Percentiles rank a stretch among this genome's conserved stretches.
Conservation (phyloP, 2,888 invertebrate genomes). For the Hirtodrosophila duncani region DNA sequence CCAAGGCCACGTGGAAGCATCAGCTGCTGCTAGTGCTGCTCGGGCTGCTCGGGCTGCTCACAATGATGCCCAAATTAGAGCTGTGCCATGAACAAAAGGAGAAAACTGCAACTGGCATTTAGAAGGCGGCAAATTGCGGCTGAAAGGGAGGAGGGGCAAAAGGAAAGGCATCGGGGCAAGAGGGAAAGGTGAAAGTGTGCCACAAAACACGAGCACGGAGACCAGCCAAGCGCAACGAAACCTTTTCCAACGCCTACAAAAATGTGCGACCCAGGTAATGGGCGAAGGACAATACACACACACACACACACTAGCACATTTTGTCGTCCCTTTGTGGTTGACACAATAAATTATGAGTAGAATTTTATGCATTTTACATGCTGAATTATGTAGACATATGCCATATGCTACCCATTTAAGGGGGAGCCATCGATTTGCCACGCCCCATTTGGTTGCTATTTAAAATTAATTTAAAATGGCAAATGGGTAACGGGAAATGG, state of each 20-base stretch:
- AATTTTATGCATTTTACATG: constrained; percentile 55
- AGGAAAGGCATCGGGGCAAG: not conserved
- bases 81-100: constrained; percentile 40
- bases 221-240: constrained; percentile 47
- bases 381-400: constrained; percentile 34
- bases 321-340: constrained; percentile 12
- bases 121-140: constrained; percentile 30
- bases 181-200: constrained; percentile 66
- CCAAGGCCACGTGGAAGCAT: constrained; percentile 46
- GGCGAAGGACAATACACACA: constrained; percentile 11
- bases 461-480: constrained; percentile 65
- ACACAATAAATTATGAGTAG: constrained; percentile 62
- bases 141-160: not conserved
- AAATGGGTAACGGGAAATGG: constrained; percentile 26
- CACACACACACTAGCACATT: constrained; percentile 21
- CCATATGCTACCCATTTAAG: constrained; percentile 23
- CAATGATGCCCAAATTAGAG: constrained; percentile 50
- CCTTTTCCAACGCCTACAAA: constrained; percentile 48
- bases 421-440: constrained; percentile 23
- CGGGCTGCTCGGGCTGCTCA: constrained; percentile 22
- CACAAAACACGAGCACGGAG: constrained; percentile 15
- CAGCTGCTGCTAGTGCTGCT: constrained; percentile 33
- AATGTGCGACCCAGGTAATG: constrained; percentile 50
- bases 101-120: constrained; percentile 31
- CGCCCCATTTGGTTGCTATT: constrained; percentile 52